These are phyloP conservation scores for Gryllus longicercus DNA, from an alignment of 2,888 invertebrate genomes.

Conservation along the genomic window DNA sequence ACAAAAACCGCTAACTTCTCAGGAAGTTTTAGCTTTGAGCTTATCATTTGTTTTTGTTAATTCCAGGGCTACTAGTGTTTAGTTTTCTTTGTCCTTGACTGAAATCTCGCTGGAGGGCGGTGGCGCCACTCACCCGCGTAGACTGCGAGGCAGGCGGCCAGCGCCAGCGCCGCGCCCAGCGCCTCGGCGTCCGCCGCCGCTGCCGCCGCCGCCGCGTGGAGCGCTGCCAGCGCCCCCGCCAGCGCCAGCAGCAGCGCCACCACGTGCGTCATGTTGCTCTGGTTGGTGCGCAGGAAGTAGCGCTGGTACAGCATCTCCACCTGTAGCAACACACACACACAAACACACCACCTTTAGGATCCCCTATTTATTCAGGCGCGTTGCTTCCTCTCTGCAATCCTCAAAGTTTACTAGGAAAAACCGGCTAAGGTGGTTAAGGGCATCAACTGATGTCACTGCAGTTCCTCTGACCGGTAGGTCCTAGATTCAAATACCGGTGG, in stretches of 20 bases:
- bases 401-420: no score
- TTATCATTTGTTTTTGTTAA: no score
- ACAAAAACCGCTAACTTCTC: no score
- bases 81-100: no score
- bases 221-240: constrained; percentile 55
- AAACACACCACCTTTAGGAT: not conserved
- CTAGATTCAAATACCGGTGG: no score
- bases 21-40: no score
- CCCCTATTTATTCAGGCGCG: not conserved
- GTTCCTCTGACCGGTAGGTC: no score
- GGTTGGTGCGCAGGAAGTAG: constrained; percentile 90
- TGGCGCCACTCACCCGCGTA: constrained; percentile 51
- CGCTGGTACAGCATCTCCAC: constrained; percentile 91
- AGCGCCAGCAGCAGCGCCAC: constrained; percentile 69
- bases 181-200: constrained; percentile 35
- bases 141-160: constrained; percentile 53
- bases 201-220: constrained; percentile 33
- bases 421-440: no score
- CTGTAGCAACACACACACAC: constrained; percentile 51
- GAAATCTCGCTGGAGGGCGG: not conserved
- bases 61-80: no score
- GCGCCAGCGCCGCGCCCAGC: constrained; percentile 41
- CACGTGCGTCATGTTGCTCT: constrained; percentile 83
- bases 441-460: no score
- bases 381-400: no score